Percentiles rank a stretch among this genome's conserved stretches.
These are phyloP conservation scores for Drosophila kokeensis DNA, from an alignment of 2,888 invertebrate genomes.

Conservation along the genomic window DNA sequence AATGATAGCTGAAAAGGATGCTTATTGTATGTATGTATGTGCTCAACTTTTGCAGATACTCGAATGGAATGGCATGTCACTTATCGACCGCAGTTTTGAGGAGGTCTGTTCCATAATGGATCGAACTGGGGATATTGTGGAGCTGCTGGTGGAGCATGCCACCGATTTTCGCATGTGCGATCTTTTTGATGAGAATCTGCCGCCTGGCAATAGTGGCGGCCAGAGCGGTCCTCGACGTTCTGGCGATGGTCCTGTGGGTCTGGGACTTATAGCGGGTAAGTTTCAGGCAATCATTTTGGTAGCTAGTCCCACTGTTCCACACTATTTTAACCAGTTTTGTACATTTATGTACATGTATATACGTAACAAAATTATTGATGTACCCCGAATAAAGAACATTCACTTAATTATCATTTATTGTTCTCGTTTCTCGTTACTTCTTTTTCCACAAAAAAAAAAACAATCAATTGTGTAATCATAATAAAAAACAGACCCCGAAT, in stretches of 20 bases:
- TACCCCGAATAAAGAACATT: slow-evolving; percentile 48
- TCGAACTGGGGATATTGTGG: slow-evolving; percentile 93
- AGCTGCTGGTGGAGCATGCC: slow-evolving; percentile 93
- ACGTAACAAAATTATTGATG: slow-evolving; percentile 28
- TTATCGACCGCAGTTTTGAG: slow-evolving; percentile 96
- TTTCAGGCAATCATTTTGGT: slow-evolving; percentile 27
- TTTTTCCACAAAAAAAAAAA: slow-evolving; percentile 41
- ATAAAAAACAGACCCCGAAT: slow-evolving; percentile 90
- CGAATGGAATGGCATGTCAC: slow-evolving; percentile 95
- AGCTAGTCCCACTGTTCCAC: slow-evolving; percentile 19
- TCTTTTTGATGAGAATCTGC: slow-evolving; percentile 89
- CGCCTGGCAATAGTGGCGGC: slow-evolving; percentile 85
- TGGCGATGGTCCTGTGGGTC: slow-evolving; percentile 84
- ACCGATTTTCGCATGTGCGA: slow-evolving; percentile 90
- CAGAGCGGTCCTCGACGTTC: slow-evolving; percentile 84
- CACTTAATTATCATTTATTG: slow-evolving; percentile 72
- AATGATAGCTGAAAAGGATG: slow-evolving; percentile 9
- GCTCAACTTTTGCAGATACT: slow-evolving; percentile 87
- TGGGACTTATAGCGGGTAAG: slow-evolving; percentile 85
- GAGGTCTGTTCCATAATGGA: slow-evolving; percentile 96
- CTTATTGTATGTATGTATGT: slow-evolving; percentile 12
- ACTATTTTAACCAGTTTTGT: slow-evolving; percentile 19
- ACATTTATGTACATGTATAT: slow-evolving; percentile 23
- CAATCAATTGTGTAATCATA: slow-evolving; percentile 28
- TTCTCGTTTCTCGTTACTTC: slow-evolving; percentile 74